These are phyloP conservation scores for Aphrocallistes beatrix DNA, from an alignment of 37 sponge, comb jelly and placozoan species.

Conservation along the genomic window DNA sequence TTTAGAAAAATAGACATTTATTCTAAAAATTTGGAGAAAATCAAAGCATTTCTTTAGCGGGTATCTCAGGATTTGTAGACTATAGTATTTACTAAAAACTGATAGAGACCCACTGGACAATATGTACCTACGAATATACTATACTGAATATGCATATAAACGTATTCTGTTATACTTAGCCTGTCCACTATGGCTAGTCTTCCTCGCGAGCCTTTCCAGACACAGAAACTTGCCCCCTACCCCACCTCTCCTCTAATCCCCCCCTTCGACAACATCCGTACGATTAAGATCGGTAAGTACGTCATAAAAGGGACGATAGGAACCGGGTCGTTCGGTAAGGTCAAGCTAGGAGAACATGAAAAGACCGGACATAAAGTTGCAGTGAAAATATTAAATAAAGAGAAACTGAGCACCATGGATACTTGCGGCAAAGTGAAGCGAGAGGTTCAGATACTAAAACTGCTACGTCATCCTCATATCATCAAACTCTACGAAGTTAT, in stretches of 20 bases:
- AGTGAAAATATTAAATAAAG: slow-evolving; percentile 79
- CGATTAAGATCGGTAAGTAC: background rate
- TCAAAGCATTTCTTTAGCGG: too few relatives aligned
- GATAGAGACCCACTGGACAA: too few relatives aligned
- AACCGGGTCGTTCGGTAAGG: slow-evolving; percentile 65
- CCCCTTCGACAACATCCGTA: background rate
- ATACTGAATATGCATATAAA: too few relatives aligned
- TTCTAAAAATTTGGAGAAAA: too few relatives aligned
- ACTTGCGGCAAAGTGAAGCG: slow-evolving; percentile 39
- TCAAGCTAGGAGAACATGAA: slow-evolving; percentile 74
- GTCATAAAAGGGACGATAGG: slow-evolving; percentile 15
- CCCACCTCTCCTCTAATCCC: background rate
- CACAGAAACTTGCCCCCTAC: background rate
- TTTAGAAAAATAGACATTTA: too few relatives aligned
- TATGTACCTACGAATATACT: too few relatives aligned
- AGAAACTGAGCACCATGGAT: slow-evolving; percentile 63
- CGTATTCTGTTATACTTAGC: too few relatives aligned
- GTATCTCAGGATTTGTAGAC: too few relatives aligned
- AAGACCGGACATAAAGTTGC: slow-evolving; percentile 88
- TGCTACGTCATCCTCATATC: slow-evolving; percentile 91
- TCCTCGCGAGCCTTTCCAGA: background rate
- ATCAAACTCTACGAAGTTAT: slow-evolving; percentile 97
- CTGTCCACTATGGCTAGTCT: too few relatives aligned
- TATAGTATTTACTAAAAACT: too few relatives aligned
- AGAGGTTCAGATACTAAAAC: slow-evolving; percentile 80